These are phyloP conservation scores for Sebastes minor DNA, from an alignment of 2,797 vertebrate genomes.

Conservation along the genomic window DNA sequence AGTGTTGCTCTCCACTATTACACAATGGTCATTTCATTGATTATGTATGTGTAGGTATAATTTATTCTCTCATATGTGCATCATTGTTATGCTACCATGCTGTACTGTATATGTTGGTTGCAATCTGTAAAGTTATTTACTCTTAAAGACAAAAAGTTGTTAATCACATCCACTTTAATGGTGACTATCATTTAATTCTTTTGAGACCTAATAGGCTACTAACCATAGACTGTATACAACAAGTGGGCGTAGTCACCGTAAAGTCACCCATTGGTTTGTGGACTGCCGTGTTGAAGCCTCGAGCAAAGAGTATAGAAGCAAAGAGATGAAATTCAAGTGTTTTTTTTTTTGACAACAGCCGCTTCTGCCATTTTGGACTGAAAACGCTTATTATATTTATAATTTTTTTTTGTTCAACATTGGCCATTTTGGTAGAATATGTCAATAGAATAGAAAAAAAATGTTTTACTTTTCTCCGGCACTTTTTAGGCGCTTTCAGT, in stretches of 20 bases:
- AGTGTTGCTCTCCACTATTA: background rate
- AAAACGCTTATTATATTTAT: background rate
- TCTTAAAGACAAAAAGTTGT: background rate
- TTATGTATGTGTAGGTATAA: background rate
- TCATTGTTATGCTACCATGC: background rate
- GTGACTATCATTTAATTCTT: background rate
- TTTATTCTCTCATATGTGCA: background rate
- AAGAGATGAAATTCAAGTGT: too few relatives aligned
- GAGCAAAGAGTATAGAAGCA: too few relatives aligned
- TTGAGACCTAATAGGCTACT: background rate
- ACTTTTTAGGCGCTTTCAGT: too few relatives aligned
- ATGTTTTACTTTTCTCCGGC: fast-evolving
- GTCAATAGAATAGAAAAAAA: background rate
- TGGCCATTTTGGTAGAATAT: too few relatives aligned
- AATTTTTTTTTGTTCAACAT: background rate
- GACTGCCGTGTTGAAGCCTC: too few relatives aligned
- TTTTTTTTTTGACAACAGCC: too few relatives aligned
- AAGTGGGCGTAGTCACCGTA: too few relatives aligned
- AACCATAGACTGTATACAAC: too few relatives aligned
- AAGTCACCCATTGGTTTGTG: too few relatives aligned
- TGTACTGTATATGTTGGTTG: background rate
- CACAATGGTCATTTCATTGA: constrained; percentile 5
- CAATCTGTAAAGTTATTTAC: background rate
- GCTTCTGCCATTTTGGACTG: background rate
- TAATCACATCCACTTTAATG: background rate